Evolutionary conservation across 2,888 invertebrate genomes (phyloP).

Genomic region (Drosophila macrospina): DNA sequence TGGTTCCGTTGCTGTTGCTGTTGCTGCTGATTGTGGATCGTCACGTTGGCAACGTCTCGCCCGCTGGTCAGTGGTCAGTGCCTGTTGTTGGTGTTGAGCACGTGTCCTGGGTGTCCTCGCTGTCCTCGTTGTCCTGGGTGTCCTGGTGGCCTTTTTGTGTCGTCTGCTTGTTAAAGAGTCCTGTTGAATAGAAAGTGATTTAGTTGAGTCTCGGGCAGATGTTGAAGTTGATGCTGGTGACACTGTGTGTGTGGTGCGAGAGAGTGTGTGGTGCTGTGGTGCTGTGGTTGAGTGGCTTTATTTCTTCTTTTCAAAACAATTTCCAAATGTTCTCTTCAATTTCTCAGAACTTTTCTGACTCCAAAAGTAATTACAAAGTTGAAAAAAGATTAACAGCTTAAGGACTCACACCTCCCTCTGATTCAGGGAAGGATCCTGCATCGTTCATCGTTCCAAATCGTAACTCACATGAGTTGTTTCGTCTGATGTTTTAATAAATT

Average conservation of each 20-base stretch:
- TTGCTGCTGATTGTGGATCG: conserved; percentile 36
- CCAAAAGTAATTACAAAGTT: conserved; percentile 84
- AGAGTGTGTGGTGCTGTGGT: conserved; percentile 17
- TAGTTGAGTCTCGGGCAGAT: conserved; percentile 61
- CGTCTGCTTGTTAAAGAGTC: conserved; percentile 39
- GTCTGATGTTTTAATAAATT: conserved; percentile 60
- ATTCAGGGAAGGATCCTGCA: not conserved
- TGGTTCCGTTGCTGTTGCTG: conserved; percentile 16
- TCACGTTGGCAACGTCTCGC: conserved; percentile 44
- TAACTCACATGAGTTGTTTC: conserved; percentile 23
- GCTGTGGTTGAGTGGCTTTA: conserved; percentile 45
- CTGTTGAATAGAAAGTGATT: conserved; percentile 78
- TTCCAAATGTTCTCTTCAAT: conserved; percentile 53
- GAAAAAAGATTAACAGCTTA: conserved; percentile 81
- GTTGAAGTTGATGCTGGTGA: conserved; percentile 41
- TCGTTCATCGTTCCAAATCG: not conserved
- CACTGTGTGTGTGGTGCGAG: conserved; percentile 29
- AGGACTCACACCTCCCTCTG: conserved; percentile 25
- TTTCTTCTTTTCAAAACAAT: conserved; percentile 57
- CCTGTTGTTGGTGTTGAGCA: conserved; percentile 43
- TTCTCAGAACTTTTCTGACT: conserved; percentile 63
- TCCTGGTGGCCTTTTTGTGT: conserved; percentile 24
- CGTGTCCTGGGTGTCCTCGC: conserved; percentile 42
- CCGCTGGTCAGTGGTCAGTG: conserved; percentile 21
- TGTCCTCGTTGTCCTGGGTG: conserved; percentile 7